Conservation (phyloP, 1,140 invertebrate genomes). For the Penaeus vannamei region DNA sequence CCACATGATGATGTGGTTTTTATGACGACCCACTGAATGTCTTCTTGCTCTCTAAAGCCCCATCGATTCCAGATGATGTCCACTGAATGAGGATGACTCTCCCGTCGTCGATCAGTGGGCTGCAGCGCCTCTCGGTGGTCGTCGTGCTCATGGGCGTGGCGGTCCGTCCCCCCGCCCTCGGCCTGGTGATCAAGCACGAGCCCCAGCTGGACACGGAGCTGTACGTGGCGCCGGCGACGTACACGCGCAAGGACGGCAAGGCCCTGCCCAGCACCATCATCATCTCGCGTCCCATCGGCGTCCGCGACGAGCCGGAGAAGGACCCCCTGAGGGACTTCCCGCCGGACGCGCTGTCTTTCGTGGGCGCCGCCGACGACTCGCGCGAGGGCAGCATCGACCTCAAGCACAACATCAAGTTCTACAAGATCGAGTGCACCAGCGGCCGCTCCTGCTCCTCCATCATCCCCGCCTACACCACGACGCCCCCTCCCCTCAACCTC, state of each 20-base stretch:
- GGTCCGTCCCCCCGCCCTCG: background rate
- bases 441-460: conserved; percentile 43
- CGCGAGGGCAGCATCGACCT: background rate
- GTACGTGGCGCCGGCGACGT: conserved; percentile 27
- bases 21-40: no score
- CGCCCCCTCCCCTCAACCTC: background rate
- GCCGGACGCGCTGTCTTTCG: background rate
- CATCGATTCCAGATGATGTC: background rate
- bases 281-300: conserved; percentile 37
- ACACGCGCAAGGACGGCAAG: conserved; percentile 38
- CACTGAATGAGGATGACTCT: conserved; percentile 16
- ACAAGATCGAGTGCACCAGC: conserved; percentile 40
- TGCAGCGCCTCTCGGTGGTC: background rate
- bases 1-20: no score
- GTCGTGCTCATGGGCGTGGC: conserved; percentile 1
- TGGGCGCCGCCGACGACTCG: background rate
- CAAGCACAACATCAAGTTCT: conserved; percentile 39
- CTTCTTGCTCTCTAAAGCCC: no score
- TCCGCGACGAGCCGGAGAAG: background rate
- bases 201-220: conserved; percentile 3
- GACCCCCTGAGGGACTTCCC: background rate
- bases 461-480: conserved; percentile 35
- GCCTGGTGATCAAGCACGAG: conserved; percentile 31
- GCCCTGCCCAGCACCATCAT: conserved; percentile 54
- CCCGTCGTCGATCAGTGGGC: background rate